Evolutionary conservation across 2,113 vertebrate genomes (phyloP).

Genomic region (Ceuthmochares aereus): DNA sequence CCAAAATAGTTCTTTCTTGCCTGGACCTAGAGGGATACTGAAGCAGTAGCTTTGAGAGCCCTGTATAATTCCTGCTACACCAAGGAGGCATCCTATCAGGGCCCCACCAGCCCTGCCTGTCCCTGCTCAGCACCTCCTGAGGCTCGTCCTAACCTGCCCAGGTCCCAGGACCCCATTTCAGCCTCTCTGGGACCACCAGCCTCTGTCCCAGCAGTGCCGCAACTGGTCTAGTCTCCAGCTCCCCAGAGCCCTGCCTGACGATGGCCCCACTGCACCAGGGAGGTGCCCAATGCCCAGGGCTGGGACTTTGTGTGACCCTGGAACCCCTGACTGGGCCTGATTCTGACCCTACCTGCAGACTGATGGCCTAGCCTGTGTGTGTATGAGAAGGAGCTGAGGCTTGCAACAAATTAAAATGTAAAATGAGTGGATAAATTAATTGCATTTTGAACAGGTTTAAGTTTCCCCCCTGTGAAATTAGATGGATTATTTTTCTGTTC

Average conservation of each 20-base stretch:
- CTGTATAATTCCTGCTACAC: neutral
- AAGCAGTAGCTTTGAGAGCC: neutral
- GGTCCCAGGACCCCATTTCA: neutral
- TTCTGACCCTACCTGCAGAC: neutral
- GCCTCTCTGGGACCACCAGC: neutral
- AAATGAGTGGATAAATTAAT: neutral
- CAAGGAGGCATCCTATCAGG: neutral
- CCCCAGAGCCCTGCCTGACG: neutral
- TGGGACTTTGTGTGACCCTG: neutral
- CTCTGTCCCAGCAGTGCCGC: neutral
- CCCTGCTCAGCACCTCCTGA: neutral
- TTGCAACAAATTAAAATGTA: neutral
- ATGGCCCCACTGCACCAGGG: neutral
- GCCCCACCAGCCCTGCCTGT: neutral
- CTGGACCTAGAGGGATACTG: neutral
- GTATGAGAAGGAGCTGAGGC: neutral
- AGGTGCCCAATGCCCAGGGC: accelerated
- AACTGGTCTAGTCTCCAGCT: neutral
- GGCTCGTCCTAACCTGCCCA: neutral
- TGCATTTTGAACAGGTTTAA: neutral
- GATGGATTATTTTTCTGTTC: neutral
- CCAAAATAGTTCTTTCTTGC: neutral
- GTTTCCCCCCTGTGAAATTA: neutral
- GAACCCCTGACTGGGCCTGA: accelerated
- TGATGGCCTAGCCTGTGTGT: no score